These are phyloP conservation scores for Seriola dumerili DNA, from an alignment of 2,113 vertebrate species.

Conservation along the genomic window DNA sequence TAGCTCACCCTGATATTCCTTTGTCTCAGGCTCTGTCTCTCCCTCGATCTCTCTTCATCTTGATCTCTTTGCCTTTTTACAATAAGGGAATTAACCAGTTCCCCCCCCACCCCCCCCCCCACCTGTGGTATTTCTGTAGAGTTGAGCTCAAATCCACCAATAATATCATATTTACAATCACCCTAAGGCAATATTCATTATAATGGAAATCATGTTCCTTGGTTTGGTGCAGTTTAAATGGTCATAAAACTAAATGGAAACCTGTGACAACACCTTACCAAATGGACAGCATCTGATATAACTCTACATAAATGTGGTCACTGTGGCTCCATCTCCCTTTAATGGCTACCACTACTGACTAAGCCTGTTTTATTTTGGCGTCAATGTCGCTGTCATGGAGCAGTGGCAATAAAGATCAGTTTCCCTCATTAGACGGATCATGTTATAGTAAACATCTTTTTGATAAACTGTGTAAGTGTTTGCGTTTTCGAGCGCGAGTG, in stretches of 20 bases:
- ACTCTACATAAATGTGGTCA: slow-evolving; percentile 39
- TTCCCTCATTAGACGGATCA: not conserved
- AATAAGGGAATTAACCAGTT: slow-evolving; percentile 1
- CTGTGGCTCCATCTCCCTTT: slow-evolving; percentile 41
- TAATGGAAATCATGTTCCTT: slow-evolving; percentile 40
- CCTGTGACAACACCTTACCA: slow-evolving; percentile 46
- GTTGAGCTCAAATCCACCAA: slow-evolving; percentile 31
- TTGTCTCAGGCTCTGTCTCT: not conserved
- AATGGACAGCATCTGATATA: slow-evolving; percentile 9
- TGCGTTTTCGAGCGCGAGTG: not conserved
- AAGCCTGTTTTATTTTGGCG: slow-evolving; percentile 46
- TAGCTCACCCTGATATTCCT: slow-evolving; percentile 13
- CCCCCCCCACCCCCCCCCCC: not conserved
- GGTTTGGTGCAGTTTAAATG: slow-evolving; percentile 57
- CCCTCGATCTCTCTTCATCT: not conserved
- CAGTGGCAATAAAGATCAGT: slow-evolving; percentile 15
- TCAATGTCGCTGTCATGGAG: not conserved
- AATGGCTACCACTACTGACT: slow-evolving; percentile 37
- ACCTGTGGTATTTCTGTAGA: slow-evolving; percentile 13
- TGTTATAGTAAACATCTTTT: slow-evolving; percentile 15
- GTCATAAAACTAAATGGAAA: slow-evolving; percentile 64
- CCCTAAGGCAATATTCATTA: slow-evolving; percentile 29
- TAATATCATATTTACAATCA: slow-evolving; percentile 33
- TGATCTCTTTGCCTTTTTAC: not conserved
- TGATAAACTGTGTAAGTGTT: not conserved